A percentile compares a stretch with the other conserved stretches of the same genome.
Evolutionary conservation across 2,888 invertebrate species (phyloP).

Genomic region (Microplitis manilae): DNA sequence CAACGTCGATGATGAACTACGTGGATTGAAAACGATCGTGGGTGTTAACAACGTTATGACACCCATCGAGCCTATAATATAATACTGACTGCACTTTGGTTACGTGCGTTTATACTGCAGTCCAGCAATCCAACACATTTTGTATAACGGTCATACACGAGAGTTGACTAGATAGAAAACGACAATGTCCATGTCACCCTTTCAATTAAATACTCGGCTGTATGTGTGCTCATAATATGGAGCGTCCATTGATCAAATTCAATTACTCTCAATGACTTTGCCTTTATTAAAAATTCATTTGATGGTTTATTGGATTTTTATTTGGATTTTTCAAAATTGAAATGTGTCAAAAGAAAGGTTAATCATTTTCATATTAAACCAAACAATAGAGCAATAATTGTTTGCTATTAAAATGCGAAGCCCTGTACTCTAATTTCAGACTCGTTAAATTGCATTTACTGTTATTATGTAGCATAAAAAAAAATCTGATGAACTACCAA

Average conservation of each 20-base stretch:
- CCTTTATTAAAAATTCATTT: slow-evolving; percentile 23
- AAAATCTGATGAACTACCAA: no score
- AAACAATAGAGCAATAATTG: background rate
- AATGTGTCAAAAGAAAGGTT: background rate
- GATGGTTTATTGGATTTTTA: background rate
- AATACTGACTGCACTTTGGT: slow-evolving; percentile 56
- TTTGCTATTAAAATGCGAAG: background rate
- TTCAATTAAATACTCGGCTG: slow-evolving; percentile 18
- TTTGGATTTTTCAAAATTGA: background rate
- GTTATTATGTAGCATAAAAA: no score
- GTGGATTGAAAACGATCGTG: slow-evolving; percentile 70
- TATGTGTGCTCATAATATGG: no score
- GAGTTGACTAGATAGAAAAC: background rate
- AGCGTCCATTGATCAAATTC: slow-evolving; percentile 28
- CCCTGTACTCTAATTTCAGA: no score
- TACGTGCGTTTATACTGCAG: slow-evolving; percentile 51
- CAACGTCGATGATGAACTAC: slow-evolving; percentile 70
- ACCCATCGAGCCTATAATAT: slow-evolving; percentile 44
- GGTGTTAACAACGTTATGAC: slow-evolving; percentile 70
- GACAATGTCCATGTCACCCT: background rate
- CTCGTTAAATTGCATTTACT: no score
- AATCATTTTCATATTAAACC: background rate
- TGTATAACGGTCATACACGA: slow-evolving; percentile 22
- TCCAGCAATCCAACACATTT: slow-evolving; percentile 36
- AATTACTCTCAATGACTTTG: slow-evolving; percentile 21